phyloP scores from a whole-genome alignment of 2,888 invertebrate species.

The Sericinus montela region DNA sequence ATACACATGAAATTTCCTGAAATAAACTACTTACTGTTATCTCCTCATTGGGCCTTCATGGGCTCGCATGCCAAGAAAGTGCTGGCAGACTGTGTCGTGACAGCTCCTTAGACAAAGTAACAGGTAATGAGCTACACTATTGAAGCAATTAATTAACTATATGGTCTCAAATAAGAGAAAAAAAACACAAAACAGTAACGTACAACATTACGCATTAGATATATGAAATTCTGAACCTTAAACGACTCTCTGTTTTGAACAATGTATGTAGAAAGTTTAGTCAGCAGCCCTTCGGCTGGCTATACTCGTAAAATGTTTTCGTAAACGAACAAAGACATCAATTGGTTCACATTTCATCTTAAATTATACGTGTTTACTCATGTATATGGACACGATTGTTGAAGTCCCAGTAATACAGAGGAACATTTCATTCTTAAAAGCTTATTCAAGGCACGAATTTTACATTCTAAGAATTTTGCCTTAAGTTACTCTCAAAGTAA shows the following conservation, averaged over 20 bases:
- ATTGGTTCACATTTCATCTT: constrained; percentile 72
- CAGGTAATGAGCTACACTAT: too few species aligned
- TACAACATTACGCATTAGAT: constrained; percentile 12
- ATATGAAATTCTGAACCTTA: constrained; percentile 17
- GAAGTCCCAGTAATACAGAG: constrained; percentile 24
- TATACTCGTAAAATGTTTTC: constrained; percentile 47
- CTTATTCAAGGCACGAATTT: constrained; percentile 41
- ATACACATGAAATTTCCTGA: too few species aligned
- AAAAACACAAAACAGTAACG: background rate
- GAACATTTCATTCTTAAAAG: constrained; percentile 34
- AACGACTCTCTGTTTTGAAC: constrained; percentile 35
- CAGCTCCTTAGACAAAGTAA: too few species aligned
- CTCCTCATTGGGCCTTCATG: too few species aligned
- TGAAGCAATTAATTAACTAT: too few species aligned
- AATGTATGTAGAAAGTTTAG: constrained; percentile 54
- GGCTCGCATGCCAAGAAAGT: too few species aligned
- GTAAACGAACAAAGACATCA: constrained; percentile 74
- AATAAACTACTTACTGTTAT: too few species aligned
- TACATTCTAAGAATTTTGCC: constrained; percentile 48
- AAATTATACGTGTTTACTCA: constrained; percentile 65
- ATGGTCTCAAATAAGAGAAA: too few species aligned
- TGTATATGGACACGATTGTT: constrained; percentile 31
- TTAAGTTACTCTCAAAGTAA: constrained; percentile 42
- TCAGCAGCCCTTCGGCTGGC: constrained; percentile 58
- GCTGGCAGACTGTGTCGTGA: too few species aligned